Evolutionary conservation across 1,140 invertebrate species (phyloP).

Genomic region (Lordiphosa stackelbergi): DNA sequence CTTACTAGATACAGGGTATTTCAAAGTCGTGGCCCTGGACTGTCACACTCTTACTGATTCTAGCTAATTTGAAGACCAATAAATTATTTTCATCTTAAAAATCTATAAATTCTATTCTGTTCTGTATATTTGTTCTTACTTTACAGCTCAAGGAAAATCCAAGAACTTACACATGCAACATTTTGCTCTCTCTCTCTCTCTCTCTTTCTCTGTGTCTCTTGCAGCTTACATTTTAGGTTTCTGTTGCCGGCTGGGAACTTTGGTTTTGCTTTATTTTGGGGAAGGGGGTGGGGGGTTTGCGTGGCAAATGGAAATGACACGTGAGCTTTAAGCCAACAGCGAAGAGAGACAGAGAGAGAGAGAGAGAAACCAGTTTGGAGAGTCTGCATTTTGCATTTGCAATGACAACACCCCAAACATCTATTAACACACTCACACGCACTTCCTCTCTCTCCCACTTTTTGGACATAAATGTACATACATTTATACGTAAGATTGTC

Average conservation of each 20-base stretch:
- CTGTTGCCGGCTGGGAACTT: conserved; percentile 10
- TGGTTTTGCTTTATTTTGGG: conserved; percentile 20
- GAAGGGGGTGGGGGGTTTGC: conserved; percentile 25
- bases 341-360: neutral
- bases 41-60: no score
- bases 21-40: no score
- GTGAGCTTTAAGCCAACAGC: conserved; percentile 22
- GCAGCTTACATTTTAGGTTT: conserved; percentile 18
- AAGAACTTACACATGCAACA: no score
- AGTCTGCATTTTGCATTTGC: conserved; percentile 36
- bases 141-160: neutral
- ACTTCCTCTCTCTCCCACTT: neutral
- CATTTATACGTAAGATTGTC: no score
- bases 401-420: conserved; percentile 26
- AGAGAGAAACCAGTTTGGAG: conserved; percentile 28
- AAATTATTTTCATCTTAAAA: no score
- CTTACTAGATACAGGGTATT: no score
- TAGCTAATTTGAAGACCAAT: no score
- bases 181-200: neutral
- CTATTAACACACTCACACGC: neutral
- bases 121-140: conserved; percentile 35
- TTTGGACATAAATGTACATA: no score
- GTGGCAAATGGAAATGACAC: conserved; percentile 31
- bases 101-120: no score
- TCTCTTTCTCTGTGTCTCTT: conserved; percentile 18